Percentiles rank a stretch among this genome's conserved stretches.
phyloP scores from a whole-genome alignment of 2,113 vertebrate genomes.

The Anser cygnoides region DNA sequence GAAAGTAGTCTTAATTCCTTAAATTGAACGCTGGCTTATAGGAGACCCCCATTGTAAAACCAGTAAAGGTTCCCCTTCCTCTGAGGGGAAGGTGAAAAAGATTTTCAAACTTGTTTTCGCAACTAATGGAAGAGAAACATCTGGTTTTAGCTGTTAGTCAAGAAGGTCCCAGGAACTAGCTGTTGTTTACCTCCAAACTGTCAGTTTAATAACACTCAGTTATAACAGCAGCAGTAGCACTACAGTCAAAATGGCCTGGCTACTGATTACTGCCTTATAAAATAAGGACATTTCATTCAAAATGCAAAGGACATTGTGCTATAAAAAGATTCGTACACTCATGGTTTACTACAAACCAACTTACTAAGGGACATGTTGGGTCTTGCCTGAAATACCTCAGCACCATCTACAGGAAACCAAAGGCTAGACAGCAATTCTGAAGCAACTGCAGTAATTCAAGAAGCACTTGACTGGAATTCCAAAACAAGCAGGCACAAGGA shows the following conservation, averaged over 20 bases:
- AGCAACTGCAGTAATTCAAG: not conserved
- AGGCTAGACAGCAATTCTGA: not conserved
- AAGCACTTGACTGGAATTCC: not conserved
- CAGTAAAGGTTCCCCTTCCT: too few relatives aligned
- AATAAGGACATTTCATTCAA: not conserved
- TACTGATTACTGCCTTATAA: not conserved
- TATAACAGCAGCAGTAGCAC: not conserved
- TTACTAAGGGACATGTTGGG: not conserved
- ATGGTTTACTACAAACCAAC: not conserved
- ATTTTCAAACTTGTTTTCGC: not conserved
- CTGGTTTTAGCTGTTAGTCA: not conserved
- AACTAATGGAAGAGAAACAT: not conserved
- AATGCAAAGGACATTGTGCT: not conserved
- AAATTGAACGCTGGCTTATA: not conserved
- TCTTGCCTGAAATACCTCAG: slow-evolving; percentile 63
- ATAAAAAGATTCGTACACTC: not conserved
- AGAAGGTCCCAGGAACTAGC: not conserved
- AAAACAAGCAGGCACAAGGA: not conserved
- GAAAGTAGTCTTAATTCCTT: not conserved
- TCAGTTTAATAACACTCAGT: not conserved
- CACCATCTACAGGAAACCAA: slow-evolving; percentile 63
- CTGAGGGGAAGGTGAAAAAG: not conserved
- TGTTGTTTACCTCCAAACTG: not conserved
- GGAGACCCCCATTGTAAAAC: not conserved
- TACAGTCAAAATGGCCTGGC: not conserved